Evolutionary conservation across 2,888 invertebrate species (phyloP).

Genomic region (Doris montereyensis): DNA sequence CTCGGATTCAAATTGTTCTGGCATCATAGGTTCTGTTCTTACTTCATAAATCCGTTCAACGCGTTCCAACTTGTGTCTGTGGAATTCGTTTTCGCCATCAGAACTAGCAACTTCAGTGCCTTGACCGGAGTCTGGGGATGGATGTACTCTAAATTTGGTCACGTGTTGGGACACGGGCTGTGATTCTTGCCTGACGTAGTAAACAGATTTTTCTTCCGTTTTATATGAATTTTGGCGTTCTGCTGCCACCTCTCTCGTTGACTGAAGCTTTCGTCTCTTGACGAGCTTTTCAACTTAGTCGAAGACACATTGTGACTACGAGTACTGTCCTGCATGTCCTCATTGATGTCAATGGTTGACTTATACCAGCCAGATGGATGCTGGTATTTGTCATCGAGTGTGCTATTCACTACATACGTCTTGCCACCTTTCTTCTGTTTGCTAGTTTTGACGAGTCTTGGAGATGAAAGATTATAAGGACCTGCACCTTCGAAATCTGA

Average conservation of each 20-base stretch:
- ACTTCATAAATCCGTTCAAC: constrained; percentile 37
- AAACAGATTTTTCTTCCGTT: constrained; percentile 34
- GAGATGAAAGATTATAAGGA: background rate
- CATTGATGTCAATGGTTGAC: constrained; percentile 43
- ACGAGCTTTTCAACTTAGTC: no score
- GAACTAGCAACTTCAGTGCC: constrained; percentile 31
- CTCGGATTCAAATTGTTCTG: constrained; percentile 27
- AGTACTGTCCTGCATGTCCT: no score
- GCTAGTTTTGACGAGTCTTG: background rate
- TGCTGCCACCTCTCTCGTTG: no score
- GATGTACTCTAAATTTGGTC: background rate
- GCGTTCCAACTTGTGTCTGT: constrained; percentile 28
- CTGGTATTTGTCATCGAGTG: background rate
- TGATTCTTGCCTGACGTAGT: constrained; percentile 34
- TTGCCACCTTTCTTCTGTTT: constrained; percentile 27
- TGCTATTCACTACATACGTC: constrained; percentile 40
- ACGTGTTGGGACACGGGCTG: background rate
- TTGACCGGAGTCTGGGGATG: constrained; percentile 37
- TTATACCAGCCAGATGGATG: constrained; percentile 37
- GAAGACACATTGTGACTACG: no score
- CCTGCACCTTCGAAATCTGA: constrained; percentile 8
- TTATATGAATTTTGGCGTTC: no score
- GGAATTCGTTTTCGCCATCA: constrained; percentile 28
- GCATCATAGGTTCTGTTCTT: constrained; percentile 25
- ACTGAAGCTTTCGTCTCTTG: no score